Conservation (phyloP, 2,888 invertebrate genomes). For the Tryphoninae sp. region DNA sequence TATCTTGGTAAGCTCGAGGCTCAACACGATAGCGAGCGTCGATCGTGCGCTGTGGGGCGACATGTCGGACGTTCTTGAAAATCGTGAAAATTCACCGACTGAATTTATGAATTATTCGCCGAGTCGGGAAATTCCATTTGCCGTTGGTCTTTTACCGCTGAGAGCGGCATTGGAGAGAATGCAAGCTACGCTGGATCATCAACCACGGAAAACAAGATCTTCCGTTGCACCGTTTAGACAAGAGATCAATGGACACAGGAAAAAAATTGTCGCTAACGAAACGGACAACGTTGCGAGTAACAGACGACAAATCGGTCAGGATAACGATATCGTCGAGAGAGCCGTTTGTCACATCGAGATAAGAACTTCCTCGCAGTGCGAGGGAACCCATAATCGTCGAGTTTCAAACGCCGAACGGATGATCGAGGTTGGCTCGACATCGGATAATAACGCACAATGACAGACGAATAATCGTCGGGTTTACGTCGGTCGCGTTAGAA, state of each 20-base stretch:
- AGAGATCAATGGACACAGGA: conserved; percentile 67
- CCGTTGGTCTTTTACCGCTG: conserved; percentile 80
- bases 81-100: conserved; percentile 63
- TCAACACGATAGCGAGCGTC: conserved; percentile 74
- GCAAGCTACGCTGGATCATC: conserved; percentile 80
- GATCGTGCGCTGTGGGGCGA: conserved; percentile 80
- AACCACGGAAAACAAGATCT: conserved; percentile 80
- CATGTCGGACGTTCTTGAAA: conserved; percentile 77
- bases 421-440: conserved; percentile 59
- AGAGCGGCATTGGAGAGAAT: conserved; percentile 80
- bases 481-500: conserved; percentile 45
- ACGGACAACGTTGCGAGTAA: conserved; percentile 37
- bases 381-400: conserved; percentile 62
- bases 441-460: conserved; percentile 66
- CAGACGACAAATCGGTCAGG: conserved; percentile 34
- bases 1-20: conserved; percentile 56
- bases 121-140: conserved; percentile 80
- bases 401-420: conserved; percentile 63
- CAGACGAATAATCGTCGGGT: conserved; percentile 44
- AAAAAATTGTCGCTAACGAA: conserved; percentile 44
- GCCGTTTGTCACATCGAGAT: conserved; percentile 78
- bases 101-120: conserved; percentile 71
- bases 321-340: conserved; percentile 64
- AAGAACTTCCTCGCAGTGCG: conserved; percentile 72
- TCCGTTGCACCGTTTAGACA: conserved; percentile 76